These are phyloP conservation scores for Phalera bucephala DNA, from an alignment of 2,888 invertebrate genomes.

Conservation along the genomic window DNA sequence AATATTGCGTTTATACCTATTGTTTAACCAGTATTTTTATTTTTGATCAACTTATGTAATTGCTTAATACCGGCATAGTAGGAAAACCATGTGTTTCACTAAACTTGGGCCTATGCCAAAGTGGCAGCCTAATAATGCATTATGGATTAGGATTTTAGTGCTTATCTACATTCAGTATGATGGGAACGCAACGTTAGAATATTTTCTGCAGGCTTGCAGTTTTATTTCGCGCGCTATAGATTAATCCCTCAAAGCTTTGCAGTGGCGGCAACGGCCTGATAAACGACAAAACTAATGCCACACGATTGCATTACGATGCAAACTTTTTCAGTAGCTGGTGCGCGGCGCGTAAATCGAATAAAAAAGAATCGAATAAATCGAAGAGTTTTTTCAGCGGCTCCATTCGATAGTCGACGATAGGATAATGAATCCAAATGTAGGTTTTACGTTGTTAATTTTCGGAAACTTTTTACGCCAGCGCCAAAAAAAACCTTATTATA, in stretches of 20 bases:
- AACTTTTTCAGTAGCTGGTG: slow-evolving; percentile 77
- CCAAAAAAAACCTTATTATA: slow-evolving; percentile 30
- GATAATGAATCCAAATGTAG: slow-evolving; percentile 67
- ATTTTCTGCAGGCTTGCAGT: slow-evolving; percentile 47
- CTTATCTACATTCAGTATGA: slow-evolving; percentile 46
- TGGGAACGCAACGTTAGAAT: slow-evolving; percentile 38
- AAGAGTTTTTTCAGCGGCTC: slow-evolving; percentile 57
- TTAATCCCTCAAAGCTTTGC: slow-evolving; percentile 80
- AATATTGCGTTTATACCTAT: slow-evolving; percentile 59
- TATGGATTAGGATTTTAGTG: slow-evolving; percentile 47
- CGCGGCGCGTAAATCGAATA: slow-evolving; percentile 62
- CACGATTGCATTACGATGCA: slow-evolving; percentile 78
- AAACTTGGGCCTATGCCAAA: slow-evolving; percentile 46
- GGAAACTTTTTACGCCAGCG: slow-evolving; percentile 29
- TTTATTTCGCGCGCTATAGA: slow-evolving; percentile 60
- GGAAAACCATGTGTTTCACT: slow-evolving; percentile 36
- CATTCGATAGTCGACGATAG: slow-evolving; percentile 59
- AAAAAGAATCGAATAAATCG: slow-evolving; percentile 69
- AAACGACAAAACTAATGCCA: slow-evolving; percentile 77
- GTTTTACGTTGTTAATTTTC: slow-evolving; percentile 45
- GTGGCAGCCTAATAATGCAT: slow-evolving; percentile 48
- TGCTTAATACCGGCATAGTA: slow-evolving; percentile 35
- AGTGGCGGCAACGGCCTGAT: slow-evolving; percentile 67
- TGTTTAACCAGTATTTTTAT: slow-evolving; percentile 53
- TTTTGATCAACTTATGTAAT: slow-evolving; percentile 37